Percentiles rank a stretch among this genome's conserved stretches.
Conservation (phyloP, 2,113 vertebrate species). For the Heterotis niloticus region DNA sequence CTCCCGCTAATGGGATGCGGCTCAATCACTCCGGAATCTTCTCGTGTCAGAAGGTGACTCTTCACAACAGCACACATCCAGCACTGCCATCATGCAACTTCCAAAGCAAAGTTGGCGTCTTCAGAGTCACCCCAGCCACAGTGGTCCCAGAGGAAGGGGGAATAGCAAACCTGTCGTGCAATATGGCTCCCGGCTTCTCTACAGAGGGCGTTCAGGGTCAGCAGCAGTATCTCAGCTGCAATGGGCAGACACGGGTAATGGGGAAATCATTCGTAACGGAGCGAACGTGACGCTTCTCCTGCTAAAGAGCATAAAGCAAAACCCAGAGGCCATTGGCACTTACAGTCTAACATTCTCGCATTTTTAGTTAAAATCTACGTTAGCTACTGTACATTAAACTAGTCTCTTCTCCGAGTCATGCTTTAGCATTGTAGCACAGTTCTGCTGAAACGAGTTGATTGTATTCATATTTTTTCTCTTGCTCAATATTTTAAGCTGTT, state of each 20-base stretch:
- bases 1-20: not conserved
- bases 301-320: too few relatives aligned
- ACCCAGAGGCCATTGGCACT: too few relatives aligned
- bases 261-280: too few relatives aligned
- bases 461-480: too few relatives aligned
- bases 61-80: slow-evolving; percentile 26
- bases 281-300: too few relatives aligned
- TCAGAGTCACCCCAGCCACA: not conserved
- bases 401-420: too few relatives aligned
- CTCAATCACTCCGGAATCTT: slow-evolving; percentile 27
- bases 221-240: slow-evolving; percentile 44
- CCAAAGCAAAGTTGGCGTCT: slow-evolving; percentile 31
- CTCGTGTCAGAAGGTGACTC: not conserved
- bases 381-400: too few relatives aligned
- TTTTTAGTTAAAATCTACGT: too few relatives aligned
- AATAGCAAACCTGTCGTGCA: slow-evolving; percentile 1
- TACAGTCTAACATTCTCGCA: too few relatives aligned
- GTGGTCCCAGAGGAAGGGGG: slow-evolving; percentile 27
- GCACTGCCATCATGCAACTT: slow-evolving; percentile 37
- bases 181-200: not conserved
- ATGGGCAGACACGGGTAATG: slow-evolving; percentile 41
- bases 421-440: too few relatives aligned
- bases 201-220: slow-evolving; percentile 12
- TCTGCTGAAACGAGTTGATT: too few relatives aligned
- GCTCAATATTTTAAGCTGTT: too few relatives aligned